Evolutionary conservation across 2,888 invertebrate species (phyloP), one percentile per base, ranked within the genome.

Genomic region (Ormyrus labotus): DNA sequence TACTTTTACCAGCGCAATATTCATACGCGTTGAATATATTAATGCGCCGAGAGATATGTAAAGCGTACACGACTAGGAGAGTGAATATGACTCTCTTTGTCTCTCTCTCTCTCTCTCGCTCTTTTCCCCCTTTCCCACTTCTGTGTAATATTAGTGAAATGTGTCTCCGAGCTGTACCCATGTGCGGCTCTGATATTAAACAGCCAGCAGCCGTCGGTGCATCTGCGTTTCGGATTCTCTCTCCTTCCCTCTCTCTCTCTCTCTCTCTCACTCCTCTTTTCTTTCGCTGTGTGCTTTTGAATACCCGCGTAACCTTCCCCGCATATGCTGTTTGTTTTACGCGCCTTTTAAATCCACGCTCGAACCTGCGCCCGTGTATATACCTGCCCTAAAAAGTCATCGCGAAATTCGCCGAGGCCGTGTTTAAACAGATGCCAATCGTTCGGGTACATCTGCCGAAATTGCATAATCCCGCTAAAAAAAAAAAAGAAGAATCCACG

Each of bases 21-120:
- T 90, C 90, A 89, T 89, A 89, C 87, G 88, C 86, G 89, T 87
- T 90, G 90, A 90, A 89, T 90, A 90, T 89, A 90, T 90, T 90
- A 90, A 90, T 89, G 87, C 87, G 84, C 84, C 82, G 84, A 85
- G 87, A 89, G 87, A 78, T 89, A 88, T 86, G 87, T 88, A 87
- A 88, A 87, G 84, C 86, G 86, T 81, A 84, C 83, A 68, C 68
- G 85, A 86, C 86, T 86, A 80, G 81, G 65, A 76, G 75, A 75
- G 78, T 67, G 78, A 76, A 81, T 81, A 82, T 74, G 70, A 78
- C 64, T 78, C 83, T 80, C 82, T 78, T 78, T 83, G 81, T 76
- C 76, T 77, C 58, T 69, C 77, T 72, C 67, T 6, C 19, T 82
- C 81, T 69, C 81, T 67, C 70, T 81, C 75, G 11, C 60, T 63